Conservation (phyloP, 1,140 invertebrate species). For the Ips nitidus region DNA sequence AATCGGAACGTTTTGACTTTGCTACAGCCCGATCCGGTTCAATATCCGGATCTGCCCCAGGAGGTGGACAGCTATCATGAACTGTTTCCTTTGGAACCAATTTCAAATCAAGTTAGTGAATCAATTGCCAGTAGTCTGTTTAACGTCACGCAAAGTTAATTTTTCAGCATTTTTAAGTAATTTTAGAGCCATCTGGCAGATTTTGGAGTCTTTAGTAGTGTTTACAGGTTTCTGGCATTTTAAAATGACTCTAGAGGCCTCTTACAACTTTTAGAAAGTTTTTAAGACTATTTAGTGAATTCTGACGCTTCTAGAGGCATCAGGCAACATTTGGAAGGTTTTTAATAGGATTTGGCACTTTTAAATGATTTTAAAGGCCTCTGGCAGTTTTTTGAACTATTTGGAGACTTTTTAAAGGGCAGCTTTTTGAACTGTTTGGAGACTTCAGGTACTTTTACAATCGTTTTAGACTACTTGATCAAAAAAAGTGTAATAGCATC, state of each 20-base stretch:
- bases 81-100: conserved; percentile 78
- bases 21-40: conserved; percentile 66
- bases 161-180: neutral
- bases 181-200: neutral
- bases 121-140: neutral
- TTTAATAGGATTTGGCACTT: no score
- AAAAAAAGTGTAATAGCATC: no score
- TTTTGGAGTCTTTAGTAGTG: neutral
- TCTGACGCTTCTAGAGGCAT: no score
- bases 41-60: conserved; percentile 70
- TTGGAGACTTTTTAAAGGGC: no score
- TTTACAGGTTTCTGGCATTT: neutral
- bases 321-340: no score
- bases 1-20: conserved; percentile 74
- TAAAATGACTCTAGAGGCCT: neutral
- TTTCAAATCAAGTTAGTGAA: conserved; percentile 47
- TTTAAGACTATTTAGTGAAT: neutral
- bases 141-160: neutral
- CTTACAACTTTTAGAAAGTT: neutral
- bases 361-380: no score
- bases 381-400: no score
- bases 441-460: no score
- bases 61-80: conserved; percentile 91
- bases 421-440: no score
- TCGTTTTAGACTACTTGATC: no score